Percentiles rank a stretch among this genome's conserved stretches.
Evolutionary conservation across 1,140 invertebrate genomes (phyloP).

Genomic region (Cotesia typhae): DNA sequence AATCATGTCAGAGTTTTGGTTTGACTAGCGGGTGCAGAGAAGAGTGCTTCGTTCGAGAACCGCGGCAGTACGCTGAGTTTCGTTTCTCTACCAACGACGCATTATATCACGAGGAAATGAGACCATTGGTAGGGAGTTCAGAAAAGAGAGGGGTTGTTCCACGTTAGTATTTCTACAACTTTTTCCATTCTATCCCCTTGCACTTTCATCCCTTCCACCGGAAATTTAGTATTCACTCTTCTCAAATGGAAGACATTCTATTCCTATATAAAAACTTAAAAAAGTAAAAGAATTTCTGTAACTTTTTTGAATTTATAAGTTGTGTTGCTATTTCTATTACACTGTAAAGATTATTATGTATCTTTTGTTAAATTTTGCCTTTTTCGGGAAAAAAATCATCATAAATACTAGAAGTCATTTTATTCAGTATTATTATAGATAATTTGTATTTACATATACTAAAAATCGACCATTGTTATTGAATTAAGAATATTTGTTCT

Average conservation of each 20-base stretch:
- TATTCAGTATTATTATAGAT: no score
- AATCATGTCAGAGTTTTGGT: conserved; percentile 72
- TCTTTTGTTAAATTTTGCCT: no score
- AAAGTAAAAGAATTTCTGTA: background rate
- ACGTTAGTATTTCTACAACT: conserved; percentile 22
- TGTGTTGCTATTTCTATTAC: no score
- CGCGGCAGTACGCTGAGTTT: conserved; percentile 43
- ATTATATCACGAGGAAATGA: conserved; percentile 12
- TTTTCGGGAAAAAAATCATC: no score
- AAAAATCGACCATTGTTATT: no score
- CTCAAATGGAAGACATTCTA: background rate
- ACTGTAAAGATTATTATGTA: no score
- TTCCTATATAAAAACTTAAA: background rate
- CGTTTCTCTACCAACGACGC: conserved; percentile 35
- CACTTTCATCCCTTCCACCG: conserved; percentile 29
- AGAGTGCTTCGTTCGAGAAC: conserved; percentile 29
- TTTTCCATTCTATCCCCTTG: conserved; percentile 34
- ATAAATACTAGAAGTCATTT: no score
- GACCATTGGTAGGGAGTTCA: conserved; percentile 30
- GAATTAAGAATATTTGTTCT: no score
- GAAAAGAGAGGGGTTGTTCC: conserved; percentile 34
- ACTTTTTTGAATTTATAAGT: background rate
- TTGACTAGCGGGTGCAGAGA: conserved; percentile 66
- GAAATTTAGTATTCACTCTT: conserved; percentile 18
- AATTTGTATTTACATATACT: no score